These are phyloP conservation scores for Uropetala carovei DNA, from an alignment of 2,888 invertebrate species.

Conservation along the genomic window DNA sequence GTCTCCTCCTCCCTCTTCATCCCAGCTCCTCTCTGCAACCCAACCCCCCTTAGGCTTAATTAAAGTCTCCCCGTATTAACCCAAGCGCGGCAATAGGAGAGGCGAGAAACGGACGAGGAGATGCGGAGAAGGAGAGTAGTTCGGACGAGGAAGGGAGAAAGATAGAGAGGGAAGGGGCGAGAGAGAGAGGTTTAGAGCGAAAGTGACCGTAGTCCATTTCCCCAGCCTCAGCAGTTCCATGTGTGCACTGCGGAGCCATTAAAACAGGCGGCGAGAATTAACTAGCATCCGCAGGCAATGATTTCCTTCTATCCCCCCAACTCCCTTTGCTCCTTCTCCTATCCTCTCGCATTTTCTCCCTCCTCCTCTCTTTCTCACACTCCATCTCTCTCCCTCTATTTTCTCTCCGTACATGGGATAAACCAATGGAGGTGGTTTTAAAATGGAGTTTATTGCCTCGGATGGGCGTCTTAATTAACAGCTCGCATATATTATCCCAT, in stretches of 20 bases:
- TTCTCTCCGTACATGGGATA: neutral
- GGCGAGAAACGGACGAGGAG: neutral
- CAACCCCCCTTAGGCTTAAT: neutral
- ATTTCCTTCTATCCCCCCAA: conserved; percentile 51
- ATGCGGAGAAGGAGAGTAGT: neutral
- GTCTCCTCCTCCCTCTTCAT: neutral
- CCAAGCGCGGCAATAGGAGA: neutral
- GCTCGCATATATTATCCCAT: conserved; percentile 40
- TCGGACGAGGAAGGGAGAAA: neutral
- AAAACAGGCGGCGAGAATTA: conserved; percentile 58
- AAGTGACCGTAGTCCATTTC: conserved; percentile 61
- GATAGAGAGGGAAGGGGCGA: neutral
- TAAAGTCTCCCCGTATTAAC: conserved; percentile 40
- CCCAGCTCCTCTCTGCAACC: neutral
- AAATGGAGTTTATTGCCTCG: conserved; percentile 58
- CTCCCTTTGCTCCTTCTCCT: neutral
- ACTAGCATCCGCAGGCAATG: conserved; percentile 62
- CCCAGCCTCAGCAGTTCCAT: conserved; percentile 26
- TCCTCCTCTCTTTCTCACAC: neutral
- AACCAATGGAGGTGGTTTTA: conserved; percentile 42
- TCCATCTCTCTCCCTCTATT: neutral
- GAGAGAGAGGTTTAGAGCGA: conserved; percentile 9
- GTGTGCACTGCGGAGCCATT: conserved; percentile 63
- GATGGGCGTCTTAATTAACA: conserved; percentile 57
- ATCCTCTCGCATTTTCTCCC: neutral